Base-by-base conservation (phyloP, 2,888 invertebrate genomes). In the Baronia brevicornis region DNA sequence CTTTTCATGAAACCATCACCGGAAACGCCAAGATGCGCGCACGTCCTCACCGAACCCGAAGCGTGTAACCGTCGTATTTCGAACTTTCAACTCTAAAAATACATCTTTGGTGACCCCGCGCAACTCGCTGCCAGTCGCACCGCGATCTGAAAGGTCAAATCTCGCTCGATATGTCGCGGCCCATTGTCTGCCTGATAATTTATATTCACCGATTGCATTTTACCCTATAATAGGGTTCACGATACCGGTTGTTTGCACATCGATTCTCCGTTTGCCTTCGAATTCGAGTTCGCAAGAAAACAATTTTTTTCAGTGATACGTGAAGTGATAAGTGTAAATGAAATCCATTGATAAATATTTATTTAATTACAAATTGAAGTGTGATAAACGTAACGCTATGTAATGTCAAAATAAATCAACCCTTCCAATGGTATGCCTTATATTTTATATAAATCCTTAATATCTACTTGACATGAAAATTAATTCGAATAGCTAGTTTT, bases 11-110 rank as follows among this genome's bases (percentile, higher is more conserved):
- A 30, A 28, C 30, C 15, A 48, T 44, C 52, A 44, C 46, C 60
- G 66, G 64, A 65, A 65, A 59, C 47, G 41, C 33, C 39, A 39
- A 28, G 30, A 35, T 33, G 36, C 38, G 35, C 41, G 40, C 40
- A 33, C 39, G 45, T 48, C 45, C 42, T 35, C 36, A 40, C 51
- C 54, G 50, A 47, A 35, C 33, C 57, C 50, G 53, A 54, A 61
- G 63, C 60, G 63, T 48, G 48, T 49, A 71, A 66, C 69, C 67
- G 67, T 60, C 69, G 79, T 77, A 80, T 80, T 84, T 78, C 84
- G 84, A 85, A 85, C 84, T 85, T 84, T 84, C 80, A 85, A 85
- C 84, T 84, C 84, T 85, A 85, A 84, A 85, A 85, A 85, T 85
- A 85, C 70, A 67, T 63, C 60, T 55, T 55, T 62, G 64, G 67